These are phyloP conservation scores for Apodemia hepburni DNA, from an alignment of 2,888 invertebrate genomes.

Conservation along the genomic window DNA sequence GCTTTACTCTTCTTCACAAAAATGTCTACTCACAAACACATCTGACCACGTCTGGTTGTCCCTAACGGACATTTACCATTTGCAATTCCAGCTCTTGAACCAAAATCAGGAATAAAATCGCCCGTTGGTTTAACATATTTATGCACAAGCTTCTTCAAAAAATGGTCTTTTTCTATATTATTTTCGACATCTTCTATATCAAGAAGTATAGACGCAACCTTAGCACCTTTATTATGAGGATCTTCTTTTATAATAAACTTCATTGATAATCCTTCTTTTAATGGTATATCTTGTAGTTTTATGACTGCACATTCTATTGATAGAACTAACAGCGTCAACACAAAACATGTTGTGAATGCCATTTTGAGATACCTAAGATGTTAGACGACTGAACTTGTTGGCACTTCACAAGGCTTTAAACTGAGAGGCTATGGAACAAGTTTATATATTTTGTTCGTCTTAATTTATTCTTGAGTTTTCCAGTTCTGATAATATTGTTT, in stretches of 20 bases:
- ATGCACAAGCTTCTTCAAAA: not conserved
- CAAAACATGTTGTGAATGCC: conserved; percentile 4
- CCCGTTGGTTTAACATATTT: not conserved
- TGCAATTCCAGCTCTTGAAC: not conserved
- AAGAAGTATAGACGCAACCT: conserved; percentile 26
- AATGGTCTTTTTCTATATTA: conserved; percentile 6
- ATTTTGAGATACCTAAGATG: not conserved
- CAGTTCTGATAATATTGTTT: conserved; percentile 4
- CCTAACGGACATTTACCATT: not conserved
- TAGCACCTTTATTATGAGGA: conserved; percentile 8
- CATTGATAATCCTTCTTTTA: conserved; percentile 24
- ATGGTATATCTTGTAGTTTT: conserved; percentile 26
- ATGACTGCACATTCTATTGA: conserved; percentile 27
- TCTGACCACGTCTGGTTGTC: not conserved
- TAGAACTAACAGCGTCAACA: conserved; percentile 10
- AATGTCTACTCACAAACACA: not conserved
- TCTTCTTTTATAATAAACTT: conserved; percentile 27
- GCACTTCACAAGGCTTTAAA: not conserved
- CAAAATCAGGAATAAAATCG: not conserved
- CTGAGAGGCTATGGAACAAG: not conserved
- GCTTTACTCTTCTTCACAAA: too few species aligned
- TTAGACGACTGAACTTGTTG: not conserved
- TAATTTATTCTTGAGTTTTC: conserved; percentile 8
- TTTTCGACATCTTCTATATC: conserved; percentile 17
- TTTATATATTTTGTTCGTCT: not conserved